Base-by-base conservation (phyloP, 1,140 invertebrate species). In the Pseudomyrmex pallidus region DNA sequence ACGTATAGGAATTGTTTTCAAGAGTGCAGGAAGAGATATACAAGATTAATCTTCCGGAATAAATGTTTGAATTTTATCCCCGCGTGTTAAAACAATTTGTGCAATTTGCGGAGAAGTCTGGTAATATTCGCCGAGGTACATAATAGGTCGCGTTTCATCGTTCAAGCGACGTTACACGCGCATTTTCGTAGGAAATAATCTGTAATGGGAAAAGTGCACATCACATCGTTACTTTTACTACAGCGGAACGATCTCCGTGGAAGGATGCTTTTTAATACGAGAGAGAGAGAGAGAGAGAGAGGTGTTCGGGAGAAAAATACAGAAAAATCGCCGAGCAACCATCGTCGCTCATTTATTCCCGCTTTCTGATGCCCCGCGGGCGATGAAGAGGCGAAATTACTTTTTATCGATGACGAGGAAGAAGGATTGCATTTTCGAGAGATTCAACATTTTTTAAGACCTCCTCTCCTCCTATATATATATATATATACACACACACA, bases 181-280 rank as follows among this genome's bases (percentile, higher is more conserved):
- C 13, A 35, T 35, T 20, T 63, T 74, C 10, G 59, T 44, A 62
- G 35, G 2, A 46, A 67, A 67, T 77, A 77, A 77, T 77, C 44
- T 56, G 13, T 77, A 76, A 76, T 12, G 13, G 20, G 63, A 67
- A 77, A 54, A 67, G 74, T 76, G 74, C 74, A 54, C n/a, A 48
- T 76, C 46, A 63, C 59, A 35, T 35, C 5, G 22, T 64, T 20
- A 54, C 25, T 76, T 66, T 52, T 66, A 35, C 35, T 35, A 22
- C n/a, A 13, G n/a, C 2, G 17, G 8, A 20, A 3, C 17, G 48
- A 66, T 52, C 48, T 25, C 66, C 9, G 10, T 15, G n/a, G 20
- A n/a, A 50, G 46, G 56, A 12, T 17, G 66, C 66, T 76, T 25
- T 35, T 48, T 61, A 72, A 80, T 80, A 8, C 46, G 20, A 1